These are phyloP conservation scores for Lutraria rhynchaena DNA, from an alignment of 1,140 invertebrate species.

Conservation along the genomic window DNA sequence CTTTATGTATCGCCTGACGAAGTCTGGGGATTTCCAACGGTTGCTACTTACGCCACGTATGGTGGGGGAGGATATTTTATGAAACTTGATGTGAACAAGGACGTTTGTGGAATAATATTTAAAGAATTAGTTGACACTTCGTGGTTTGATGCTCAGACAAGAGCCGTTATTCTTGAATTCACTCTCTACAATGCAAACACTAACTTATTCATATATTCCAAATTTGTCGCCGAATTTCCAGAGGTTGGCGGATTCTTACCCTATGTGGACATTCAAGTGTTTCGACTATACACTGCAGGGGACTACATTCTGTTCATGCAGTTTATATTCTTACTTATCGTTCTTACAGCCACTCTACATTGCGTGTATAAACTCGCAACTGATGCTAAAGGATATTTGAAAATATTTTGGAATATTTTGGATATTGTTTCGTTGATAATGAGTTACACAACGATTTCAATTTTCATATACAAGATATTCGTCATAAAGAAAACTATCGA, in stretches of 20 bases:
- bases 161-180: conserved; percentile 84
- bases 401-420: conserved; percentile 55
- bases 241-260: conserved; percentile 79
- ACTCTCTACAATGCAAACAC: conserved; percentile 83
- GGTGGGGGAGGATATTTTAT: conserved; percentile 66
- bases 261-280: conserved; percentile 38
- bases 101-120: conserved; percentile 65
- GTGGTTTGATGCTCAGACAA: conserved; percentile 83
- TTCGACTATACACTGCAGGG: conserved; percentile 34
- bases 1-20: conserved; percentile 48
- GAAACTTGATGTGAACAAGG: conserved; percentile 57
- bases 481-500: conserved; percentile 41
- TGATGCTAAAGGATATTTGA: conserved; percentile 27
- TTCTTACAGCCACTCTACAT: conserved; percentile 7
- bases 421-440: conserved; percentile 41
- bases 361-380: conserved; percentile 9
- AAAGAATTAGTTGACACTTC: conserved; percentile 72
- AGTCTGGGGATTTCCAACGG: conserved; percentile 63
- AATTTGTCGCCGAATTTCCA: conserved; percentile 79
- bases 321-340: conserved; percentile 49
- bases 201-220: conserved; percentile 64
- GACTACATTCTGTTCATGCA: conserved; percentile 39
- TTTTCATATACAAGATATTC: conserved; percentile 41
- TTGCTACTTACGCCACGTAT: conserved; percentile 60
- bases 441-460: conserved; percentile 24